Conservation (phyloP, 2,113 vertebrate species). For the Galemys pyrenaicus region DNA sequence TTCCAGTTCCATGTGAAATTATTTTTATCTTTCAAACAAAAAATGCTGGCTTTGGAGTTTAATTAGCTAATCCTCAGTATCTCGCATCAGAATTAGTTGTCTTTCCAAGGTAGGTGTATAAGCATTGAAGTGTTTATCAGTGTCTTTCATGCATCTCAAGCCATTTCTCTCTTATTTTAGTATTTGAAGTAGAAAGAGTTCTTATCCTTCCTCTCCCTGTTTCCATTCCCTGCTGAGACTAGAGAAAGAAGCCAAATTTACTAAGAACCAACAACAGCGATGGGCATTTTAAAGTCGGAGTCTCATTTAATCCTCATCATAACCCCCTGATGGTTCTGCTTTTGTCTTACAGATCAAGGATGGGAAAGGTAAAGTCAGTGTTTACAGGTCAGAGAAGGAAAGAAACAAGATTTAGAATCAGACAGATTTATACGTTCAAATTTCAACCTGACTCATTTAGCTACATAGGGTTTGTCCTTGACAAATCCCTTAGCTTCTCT, state of each 20-base stretch:
- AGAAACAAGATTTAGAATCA: neutral
- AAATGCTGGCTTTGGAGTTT: slow-evolving; percentile 44
- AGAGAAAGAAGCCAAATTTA: neutral
- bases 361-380: neutral
- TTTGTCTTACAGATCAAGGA: slow-evolving; percentile 7
- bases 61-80: slow-evolving; percentile 30
- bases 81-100: neutral
- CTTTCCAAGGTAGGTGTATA: neutral
- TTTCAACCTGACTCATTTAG: neutral
- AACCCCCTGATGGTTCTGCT: neutral
- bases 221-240: neutral
- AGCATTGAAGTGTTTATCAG: neutral
- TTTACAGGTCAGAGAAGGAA: slow-evolving; percentile 1
- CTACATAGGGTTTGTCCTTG: fast-evolving
- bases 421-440: neutral
- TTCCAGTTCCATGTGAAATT: neutral
- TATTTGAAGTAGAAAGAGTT: slow-evolving; percentile 22
- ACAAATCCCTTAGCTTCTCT: neutral
- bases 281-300: neutral
- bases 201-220: neutral
- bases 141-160: neutral
- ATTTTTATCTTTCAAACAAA: slow-evolving; percentile 56
- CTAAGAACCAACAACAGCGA: neutral
- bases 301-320: neutral
- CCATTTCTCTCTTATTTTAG: neutral